A percentile compares a stretch with the other conserved stretches of the same genome.
phyloP scores from a whole-genome alignment of 2,797 vertebrate species.

The Phaenicophaeus curvirostris region DNA sequence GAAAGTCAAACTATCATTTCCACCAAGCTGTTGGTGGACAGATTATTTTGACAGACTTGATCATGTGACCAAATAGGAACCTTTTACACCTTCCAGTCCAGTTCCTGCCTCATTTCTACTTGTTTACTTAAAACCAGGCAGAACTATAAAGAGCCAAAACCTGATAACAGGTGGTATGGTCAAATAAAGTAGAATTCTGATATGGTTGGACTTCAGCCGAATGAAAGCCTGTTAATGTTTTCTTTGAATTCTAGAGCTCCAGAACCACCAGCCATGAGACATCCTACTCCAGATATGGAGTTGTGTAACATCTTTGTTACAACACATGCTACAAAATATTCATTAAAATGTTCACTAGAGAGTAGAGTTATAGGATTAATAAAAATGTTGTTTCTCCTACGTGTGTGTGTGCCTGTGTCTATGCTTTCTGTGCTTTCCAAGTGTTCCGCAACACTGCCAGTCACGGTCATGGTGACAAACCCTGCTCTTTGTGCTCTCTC shows the following conservation, averaged over 20 bases:
- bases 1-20: too few relatives aligned
- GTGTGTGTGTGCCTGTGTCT: accelerated
- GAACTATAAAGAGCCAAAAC: too few relatives aligned
- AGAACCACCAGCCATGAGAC: slow-evolving; percentile 44
- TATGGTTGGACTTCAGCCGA: not conserved
- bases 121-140: too few relatives aligned
- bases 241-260: slow-evolving; percentile 52
- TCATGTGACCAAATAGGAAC: not conserved
- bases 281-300: slow-evolving; percentile 54
- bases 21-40: too few relatives aligned
- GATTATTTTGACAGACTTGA: too few relatives aligned
- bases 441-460: not conserved
- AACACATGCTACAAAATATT: slow-evolving; percentile 84
- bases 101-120: not conserved
- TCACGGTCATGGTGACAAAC: too few relatives aligned
- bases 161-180: too few relatives aligned
- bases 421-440: not conserved
- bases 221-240: not conserved
- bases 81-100: not conserved
- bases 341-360: slow-evolving; percentile 87
- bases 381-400: not conserved
- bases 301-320: slow-evolving; percentile 87
- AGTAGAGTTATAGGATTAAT: not conserved
- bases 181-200: not conserved
- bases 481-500: not conserved